A percentile compares a stretch with the other conserved stretches of the same genome.
These are phyloP conservation scores for Torymus texanus DNA, from an alignment of 2,888 invertebrate genomes.

Conservation along the genomic window DNA sequence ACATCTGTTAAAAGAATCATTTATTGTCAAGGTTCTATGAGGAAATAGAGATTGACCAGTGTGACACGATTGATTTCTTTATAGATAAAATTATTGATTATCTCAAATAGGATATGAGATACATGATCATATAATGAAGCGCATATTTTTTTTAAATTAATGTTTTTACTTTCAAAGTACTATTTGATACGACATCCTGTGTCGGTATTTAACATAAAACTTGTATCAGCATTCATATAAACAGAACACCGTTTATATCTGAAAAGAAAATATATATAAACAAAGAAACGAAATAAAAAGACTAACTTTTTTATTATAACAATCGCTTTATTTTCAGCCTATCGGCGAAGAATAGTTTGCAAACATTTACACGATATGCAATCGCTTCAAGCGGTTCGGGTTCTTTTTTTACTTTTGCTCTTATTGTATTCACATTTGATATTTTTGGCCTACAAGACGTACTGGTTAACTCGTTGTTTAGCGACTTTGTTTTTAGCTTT, in stretches of 20 bases:
- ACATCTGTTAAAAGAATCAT: too few relatives aligned
- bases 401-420: constrained; percentile 38
- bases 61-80: too few relatives aligned
- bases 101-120: too few relatives aligned
- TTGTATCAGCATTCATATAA: constrained; percentile 25
- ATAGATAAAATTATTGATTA: too few relatives aligned
- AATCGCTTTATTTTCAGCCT: constrained; percentile 55
- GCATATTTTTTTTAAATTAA: constrained; percentile 21
- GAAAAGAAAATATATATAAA: constrained; percentile 29
- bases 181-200: background rate
- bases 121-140: background rate
- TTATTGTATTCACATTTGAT: constrained; percentile 50
- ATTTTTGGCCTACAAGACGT: constrained; percentile 50
- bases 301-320: constrained; percentile 46
- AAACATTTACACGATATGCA: constrained; percentile 52
- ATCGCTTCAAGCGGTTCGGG: constrained; percentile 44
- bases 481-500: constrained; percentile 36
- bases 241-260: constrained; percentile 27
- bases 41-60: too few relatives aligned
- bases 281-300: constrained; percentile 45
- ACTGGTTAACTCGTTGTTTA: constrained; percentile 53
- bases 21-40: too few relatives aligned
- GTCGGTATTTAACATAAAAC: constrained; percentile 11
- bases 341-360: constrained; percentile 46
- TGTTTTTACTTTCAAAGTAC: constrained; percentile 4